A percentile compares a stretch with the other conserved stretches of the same genome.
Evolutionary conservation across 2,888 invertebrate species (phyloP).

Genomic region (Drosophila atripex): DNA sequence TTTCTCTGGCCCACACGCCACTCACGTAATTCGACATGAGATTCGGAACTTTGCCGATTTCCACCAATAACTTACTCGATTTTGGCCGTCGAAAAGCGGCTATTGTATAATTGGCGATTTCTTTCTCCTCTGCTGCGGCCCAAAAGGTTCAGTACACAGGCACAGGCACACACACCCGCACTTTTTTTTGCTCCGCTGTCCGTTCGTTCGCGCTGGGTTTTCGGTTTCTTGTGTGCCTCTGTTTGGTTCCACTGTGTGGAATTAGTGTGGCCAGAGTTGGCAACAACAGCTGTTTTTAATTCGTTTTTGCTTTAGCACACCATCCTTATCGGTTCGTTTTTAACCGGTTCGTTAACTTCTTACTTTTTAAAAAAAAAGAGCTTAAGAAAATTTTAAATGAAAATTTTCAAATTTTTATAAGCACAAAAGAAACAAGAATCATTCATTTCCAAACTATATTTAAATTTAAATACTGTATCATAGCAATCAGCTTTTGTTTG

Average conservation of each 20-base stretch:
- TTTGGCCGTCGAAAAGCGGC: conserved; percentile 39
- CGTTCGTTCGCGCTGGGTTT: neutral
- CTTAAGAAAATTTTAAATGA: too few species aligned
- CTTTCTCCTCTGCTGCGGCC: conserved; percentile 43
- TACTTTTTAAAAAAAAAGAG: too few species aligned
- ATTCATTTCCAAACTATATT: neutral
- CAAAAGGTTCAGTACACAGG: conserved; percentile 43
- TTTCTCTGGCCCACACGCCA: conserved; percentile 52
- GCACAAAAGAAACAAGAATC: too few species aligned
- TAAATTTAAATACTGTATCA: neutral
- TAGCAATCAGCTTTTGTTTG: conserved; percentile 1
- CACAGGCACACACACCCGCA: conserved; percentile 57
- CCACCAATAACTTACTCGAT: conserved; percentile 23
- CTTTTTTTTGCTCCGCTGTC: neutral
- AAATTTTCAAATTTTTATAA: too few species aligned
- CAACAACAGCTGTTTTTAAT: neutral
- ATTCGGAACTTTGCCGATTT: conserved; percentile 44
- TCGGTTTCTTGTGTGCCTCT: neutral
- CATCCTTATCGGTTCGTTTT: too few species aligned
- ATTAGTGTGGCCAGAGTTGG: too few species aligned
- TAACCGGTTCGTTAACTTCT: too few species aligned
- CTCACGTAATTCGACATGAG: conserved; percentile 59
- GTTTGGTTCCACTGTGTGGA: too few species aligned
- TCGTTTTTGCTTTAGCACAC: too few species aligned
- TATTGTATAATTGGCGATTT: conserved; percentile 68